A percentile compares a stretch with the other conserved stretches of the same genome.
Evolutionary conservation across 1,140 invertebrate genomes (phyloP).

Genomic region (Caenorhabditis briggsae): DNA sequence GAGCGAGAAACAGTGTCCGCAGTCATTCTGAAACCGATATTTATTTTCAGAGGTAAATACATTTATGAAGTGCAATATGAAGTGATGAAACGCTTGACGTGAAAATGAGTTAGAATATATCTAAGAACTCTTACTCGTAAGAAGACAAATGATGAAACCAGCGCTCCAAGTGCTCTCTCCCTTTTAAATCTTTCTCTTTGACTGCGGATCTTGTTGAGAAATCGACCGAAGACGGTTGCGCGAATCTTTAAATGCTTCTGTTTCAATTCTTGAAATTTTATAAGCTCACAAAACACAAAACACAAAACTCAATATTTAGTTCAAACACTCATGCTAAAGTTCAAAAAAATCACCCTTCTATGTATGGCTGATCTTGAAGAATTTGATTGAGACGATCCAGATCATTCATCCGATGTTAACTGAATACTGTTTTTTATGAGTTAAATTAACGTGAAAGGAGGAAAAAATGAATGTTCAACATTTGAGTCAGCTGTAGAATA

Average conservation of each 20-base stretch:
- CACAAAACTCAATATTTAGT: neutral
- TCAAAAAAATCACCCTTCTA: constrained; percentile 38
- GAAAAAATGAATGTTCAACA: neutral
- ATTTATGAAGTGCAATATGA: constrained; percentile 8
- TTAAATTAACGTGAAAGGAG: neutral
- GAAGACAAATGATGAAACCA: constrained; percentile 60
- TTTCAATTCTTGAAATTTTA: neutral
- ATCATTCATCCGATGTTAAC: constrained; percentile 14
- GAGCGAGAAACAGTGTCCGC: constrained; percentile 35
- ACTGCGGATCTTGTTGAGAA: constrained; percentile 12
- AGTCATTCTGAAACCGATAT: constrained; percentile 30
- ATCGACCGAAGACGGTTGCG: constrained; percentile 12
- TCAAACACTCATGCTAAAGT: neutral
- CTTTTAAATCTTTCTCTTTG: constrained; percentile 29
- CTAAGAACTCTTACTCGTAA: constrained; percentile 19
- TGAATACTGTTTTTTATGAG: neutral
- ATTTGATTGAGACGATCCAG: constrained; percentile 37
- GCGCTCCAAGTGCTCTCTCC: constrained; percentile 54
- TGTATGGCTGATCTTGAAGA: constrained; percentile 28
- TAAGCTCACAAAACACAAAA: neutral
- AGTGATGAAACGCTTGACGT: neutral
- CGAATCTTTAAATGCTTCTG: constrained; percentile 15
- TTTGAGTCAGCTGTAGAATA: neutral
- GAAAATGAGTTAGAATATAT: neutral
- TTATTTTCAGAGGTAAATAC: neutral